A percentile compares a stretch with the other conserved stretches of the same genome.
phyloP scores from a whole-genome alignment of 2,888 invertebrate species.

The Bembecia ichneumoniformis region DNA sequence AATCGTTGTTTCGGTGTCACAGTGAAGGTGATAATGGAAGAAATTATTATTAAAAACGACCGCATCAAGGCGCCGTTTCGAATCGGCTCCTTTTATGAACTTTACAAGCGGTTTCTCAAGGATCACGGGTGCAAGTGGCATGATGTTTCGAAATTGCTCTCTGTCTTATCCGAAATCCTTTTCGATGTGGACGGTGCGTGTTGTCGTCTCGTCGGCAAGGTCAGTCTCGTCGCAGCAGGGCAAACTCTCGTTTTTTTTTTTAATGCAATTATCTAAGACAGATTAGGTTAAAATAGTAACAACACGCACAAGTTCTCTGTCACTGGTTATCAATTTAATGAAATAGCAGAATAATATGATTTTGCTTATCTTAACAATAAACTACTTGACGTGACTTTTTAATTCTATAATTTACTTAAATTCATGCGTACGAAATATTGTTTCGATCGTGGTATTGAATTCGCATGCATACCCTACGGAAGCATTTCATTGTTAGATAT shows the following conservation, averaged over 20 bases:
- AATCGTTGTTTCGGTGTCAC: slow-evolving; percentile 9
- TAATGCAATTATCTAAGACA: too few relatives aligned
- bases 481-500: background rate
- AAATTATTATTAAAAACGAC: slow-evolving; percentile 44
- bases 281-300: too few relatives aligned
- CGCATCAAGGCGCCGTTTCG: slow-evolving; percentile 40
- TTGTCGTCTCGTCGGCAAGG: slow-evolving; percentile 56
- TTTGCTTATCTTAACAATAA: too few relatives aligned
- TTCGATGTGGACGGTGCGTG: slow-evolving; percentile 62
- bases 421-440: too few relatives aligned
- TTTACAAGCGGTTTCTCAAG: slow-evolving; percentile 63
- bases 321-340: too few relatives aligned
- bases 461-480: background rate
- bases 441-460: too few relatives aligned
- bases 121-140: slow-evolving; percentile 67
- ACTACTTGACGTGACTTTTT: too few relatives aligned
- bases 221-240: slow-evolving; percentile 31
- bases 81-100: slow-evolving; percentile 53
- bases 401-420: too few relatives aligned
- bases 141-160: slow-evolving; percentile 58
- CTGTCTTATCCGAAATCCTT: slow-evolving; percentile 56
- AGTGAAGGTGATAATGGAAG: slow-evolving; percentile 44
- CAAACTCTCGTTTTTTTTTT: too few relatives aligned
- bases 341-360: background rate
- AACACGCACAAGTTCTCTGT: too few relatives aligned